phyloP scores from a whole-genome alignment of 2,113 vertebrate species.

The Emydocephalus ijimae region DNA sequence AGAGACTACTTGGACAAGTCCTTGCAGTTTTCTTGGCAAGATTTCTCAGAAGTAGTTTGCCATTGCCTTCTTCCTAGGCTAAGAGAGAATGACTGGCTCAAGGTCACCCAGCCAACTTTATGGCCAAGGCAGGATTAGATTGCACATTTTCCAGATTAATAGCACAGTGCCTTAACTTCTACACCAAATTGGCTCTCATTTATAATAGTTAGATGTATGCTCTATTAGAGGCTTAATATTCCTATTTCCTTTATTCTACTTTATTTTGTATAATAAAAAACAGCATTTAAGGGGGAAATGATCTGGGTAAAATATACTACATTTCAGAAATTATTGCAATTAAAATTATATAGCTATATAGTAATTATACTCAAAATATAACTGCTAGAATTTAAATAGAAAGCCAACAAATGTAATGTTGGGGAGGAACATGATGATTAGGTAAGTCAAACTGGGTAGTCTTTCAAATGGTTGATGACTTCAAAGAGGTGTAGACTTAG shows the following conservation, averaged over 20 bases:
- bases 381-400: background rate
- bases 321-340: background rate
- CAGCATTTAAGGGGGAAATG: background rate
- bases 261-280: background rate
- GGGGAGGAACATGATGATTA: background rate
- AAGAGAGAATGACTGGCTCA: background rate
- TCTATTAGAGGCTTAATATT: background rate
- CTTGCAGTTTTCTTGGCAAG: background rate
- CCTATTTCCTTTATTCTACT: background rate
- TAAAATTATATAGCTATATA: background rate
- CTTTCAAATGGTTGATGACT: background rate
- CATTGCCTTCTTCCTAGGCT: background rate
- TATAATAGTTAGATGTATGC: background rate
- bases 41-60: background rate
- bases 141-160: background rate
- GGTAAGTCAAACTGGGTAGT: background rate
- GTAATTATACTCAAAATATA: background rate
- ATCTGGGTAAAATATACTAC: background rate
- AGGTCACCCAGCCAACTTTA: background rate
- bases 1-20: background rate
- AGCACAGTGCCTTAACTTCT: background rate
- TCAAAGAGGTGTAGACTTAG: background rate
- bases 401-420: background rate
- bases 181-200: background rate
- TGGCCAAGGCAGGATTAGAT: background rate